Evolutionary conservation across 2,113 vertebrate genomes (phyloP).

Genomic region (Chionodraco myersi): DNA sequence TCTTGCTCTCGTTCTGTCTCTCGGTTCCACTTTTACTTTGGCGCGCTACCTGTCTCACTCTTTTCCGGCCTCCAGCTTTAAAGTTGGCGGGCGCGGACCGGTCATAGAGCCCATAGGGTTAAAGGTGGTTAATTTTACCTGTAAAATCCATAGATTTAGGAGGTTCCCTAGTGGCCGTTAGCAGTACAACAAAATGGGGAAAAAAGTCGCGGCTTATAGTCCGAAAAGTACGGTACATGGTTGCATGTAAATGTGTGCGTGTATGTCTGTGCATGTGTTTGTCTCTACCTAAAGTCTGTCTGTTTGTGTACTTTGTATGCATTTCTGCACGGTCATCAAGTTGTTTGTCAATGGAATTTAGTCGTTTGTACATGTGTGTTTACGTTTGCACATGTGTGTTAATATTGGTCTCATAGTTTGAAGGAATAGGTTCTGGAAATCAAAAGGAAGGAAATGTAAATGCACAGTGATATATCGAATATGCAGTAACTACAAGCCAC

Average conservation of each 20-base stretch:
- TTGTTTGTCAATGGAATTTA: conserved; percentile 41
- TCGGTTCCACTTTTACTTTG: no score
- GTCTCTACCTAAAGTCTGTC: conserved; percentile 14
- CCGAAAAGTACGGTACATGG: conserved; percentile 15
- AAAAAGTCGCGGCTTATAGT: no score
- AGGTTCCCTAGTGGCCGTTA: no score
- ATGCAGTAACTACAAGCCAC: conserved; percentile 72
- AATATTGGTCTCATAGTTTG: conserved; percentile 60
- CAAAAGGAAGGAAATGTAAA: conserved; percentile 58
- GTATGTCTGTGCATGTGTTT: conserved; percentile 43
- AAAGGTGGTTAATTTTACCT: no score
- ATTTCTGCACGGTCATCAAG: conserved; percentile 61
- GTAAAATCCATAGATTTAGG: no score
- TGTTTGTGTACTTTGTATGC: conserved; percentile 57
- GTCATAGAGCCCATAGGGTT: no score
- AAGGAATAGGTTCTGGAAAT: conserved; percentile 48
- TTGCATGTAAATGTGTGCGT: conserved; percentile 43
- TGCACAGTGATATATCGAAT: conserved; percentile 71
- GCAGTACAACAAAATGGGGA: no score
- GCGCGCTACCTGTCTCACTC: no score
- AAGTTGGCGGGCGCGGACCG: no score
- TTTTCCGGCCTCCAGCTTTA: no score
- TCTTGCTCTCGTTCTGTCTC: no score
- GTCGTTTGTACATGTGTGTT: conserved; percentile 62
- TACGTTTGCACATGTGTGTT: conserved; percentile 64